Conservation (phyloP, 2,113 vertebrate genomes). For the Hypanus sabinus region DNA sequence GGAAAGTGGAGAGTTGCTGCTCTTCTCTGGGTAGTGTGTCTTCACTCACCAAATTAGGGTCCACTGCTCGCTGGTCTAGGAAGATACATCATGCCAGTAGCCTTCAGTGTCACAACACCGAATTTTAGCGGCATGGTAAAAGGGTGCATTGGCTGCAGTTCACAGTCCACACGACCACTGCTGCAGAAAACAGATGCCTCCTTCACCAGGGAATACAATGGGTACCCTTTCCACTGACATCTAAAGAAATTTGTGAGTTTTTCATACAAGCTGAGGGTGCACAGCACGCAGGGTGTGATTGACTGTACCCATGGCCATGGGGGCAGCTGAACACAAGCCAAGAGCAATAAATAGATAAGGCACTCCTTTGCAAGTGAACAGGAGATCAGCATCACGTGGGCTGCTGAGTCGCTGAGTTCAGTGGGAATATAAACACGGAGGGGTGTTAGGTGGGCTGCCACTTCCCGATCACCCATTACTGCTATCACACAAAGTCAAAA, state of each 20-base stretch:
- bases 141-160: not conserved
- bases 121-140: not conserved
- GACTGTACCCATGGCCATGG: not conserved
- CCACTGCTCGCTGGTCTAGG: not conserved
- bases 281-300: not conserved
- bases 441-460: not conserved
- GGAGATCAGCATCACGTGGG: not conserved
- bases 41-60: not conserved
- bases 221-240: not conserved
- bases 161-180: not conserved
- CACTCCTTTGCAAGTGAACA: not conserved
- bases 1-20: no score
- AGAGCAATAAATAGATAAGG: not conserved
- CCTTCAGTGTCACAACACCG: not conserved
- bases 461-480: not conserved
- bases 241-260: not conserved
- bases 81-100: not conserved
- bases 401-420: not conserved
- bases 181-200: not conserved
- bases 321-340: not conserved
- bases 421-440: not conserved
- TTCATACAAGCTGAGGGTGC: not conserved
- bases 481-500: not conserved
- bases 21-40: not conserved
- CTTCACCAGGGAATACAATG: not conserved